These are phyloP conservation scores for Agrypnus murinus DNA, from an alignment of 2,888 invertebrate species.

Conservation along the genomic window DNA sequence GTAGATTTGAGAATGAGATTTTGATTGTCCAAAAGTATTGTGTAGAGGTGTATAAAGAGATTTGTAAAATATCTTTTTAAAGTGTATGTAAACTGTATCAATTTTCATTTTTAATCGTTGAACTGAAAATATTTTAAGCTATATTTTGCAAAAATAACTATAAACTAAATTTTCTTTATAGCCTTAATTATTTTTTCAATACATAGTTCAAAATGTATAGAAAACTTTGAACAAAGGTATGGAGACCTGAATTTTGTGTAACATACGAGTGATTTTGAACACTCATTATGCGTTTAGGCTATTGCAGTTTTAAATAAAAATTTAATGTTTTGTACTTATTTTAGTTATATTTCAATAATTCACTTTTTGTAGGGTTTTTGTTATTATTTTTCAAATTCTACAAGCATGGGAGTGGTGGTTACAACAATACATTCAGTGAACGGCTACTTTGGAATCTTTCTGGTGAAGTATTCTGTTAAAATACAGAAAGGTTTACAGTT, in stretches of 20 bases:
- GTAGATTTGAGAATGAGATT: no score
- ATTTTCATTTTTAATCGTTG: constrained; percentile 38
- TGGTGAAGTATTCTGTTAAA: no score
- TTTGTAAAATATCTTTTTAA: not conserved
- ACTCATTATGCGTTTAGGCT: constrained; percentile 70
- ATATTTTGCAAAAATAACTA: constrained; percentile 30
- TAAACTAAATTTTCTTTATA: not conserved
- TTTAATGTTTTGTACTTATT: not conserved
- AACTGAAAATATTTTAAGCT: constrained; percentile 36
- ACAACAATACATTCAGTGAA: no score
- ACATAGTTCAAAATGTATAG: constrained; percentile 38
- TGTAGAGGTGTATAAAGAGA: constrained; percentile 19
- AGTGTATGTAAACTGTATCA: constrained; percentile 31
- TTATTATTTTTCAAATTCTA: constrained; percentile 7
- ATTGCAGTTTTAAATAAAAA: constrained; percentile 65
- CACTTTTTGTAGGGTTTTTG: not conserved
- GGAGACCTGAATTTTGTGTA: constrained; percentile 71
- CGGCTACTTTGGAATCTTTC: no score
- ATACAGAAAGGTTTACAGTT: no score
- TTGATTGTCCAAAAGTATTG: constrained; percentile 8
- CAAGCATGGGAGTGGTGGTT: constrained; percentile 5
- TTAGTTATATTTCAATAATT: no score
- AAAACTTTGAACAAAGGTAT: constrained; percentile 68
- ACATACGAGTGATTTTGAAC: constrained; percentile 60
- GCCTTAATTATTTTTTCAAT: constrained; percentile 22